Base-by-base conservation (phyloP, 2,113 vertebrate genomes). In the Rhinolophus sinicus region DNA sequence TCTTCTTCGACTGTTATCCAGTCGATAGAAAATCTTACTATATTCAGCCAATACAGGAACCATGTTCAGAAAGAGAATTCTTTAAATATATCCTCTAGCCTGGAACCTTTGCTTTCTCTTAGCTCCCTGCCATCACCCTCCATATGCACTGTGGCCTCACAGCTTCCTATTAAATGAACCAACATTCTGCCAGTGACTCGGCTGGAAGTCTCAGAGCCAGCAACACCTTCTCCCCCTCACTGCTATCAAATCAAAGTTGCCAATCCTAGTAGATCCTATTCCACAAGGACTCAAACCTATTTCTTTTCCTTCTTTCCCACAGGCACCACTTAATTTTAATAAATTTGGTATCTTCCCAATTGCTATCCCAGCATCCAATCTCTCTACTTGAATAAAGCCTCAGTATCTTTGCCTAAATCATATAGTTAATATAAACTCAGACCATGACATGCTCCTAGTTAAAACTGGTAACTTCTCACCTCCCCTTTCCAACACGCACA, bases 241-340 rank as follows among this genome's bases (percentile, higher is more conserved):
- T 21, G 77, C 3, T n/a, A 60, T 7, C 24, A 58, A 47, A 69
- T 22, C 73, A 14, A 83, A 65, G 28, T 33, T 80, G 76, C 21
- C 47, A 33, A 40, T 52, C 28, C 44, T 35, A 52, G 54, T 35
- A 28, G 33, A 85, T 28, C 40, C 22, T 19, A 9, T 70, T 81
- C 73, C n/a, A 87, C 56, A 82, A 54, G 44, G 76, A 93, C 18
- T 69, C 44, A 73, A 77, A 56, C 76, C 50, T 40, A 18, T 82
- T 26, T 69, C 54, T 52, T 54, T 85, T 58, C 12, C 67, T 8
- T 72, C n/a, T 67, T 93, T 65, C 33, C 70, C 30, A 72, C 16
- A 82, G 40, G 22, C 18, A 50, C 9, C 18, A 56, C 69, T 65
- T 90, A 52, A 87, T 33, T 69, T 58, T 26, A 69, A 65, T 50